A percentile compares a stretch with the other conserved stretches of the same genome.
These are phyloP conservation scores for Neodon shergylaensis DNA, from an alignment of 2,113 vertebrate genomes.

Conservation along the genomic window DNA sequence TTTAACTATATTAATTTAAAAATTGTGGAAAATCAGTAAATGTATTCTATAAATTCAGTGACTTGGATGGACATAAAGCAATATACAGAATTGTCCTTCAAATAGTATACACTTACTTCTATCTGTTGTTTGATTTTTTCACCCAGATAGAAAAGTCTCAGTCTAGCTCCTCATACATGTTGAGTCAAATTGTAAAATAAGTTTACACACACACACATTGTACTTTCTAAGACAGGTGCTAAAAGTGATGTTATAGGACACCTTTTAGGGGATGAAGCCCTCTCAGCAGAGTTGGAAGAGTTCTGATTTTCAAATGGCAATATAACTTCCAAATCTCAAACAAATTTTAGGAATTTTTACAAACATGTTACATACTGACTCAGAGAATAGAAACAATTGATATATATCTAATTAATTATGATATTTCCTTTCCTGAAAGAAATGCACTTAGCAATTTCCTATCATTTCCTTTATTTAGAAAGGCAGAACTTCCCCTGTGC, in stretches of 20 bases:
- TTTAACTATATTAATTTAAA: background rate
- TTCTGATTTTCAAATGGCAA: conserved; percentile 15
- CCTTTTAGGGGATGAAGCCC: background rate
- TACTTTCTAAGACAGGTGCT: background rate
- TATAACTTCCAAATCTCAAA: background rate
- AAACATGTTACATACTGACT: background rate
- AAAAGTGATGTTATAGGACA: background rate
- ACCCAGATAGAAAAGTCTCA: background rate
- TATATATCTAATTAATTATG: background rate
- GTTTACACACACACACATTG: background rate
- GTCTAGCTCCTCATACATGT: background rate
- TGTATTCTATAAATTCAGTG: background rate
- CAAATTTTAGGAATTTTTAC: background rate
- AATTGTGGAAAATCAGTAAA: background rate
- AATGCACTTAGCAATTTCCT: no score
- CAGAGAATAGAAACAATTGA: background rate
- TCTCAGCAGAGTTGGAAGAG: background rate
- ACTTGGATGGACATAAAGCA: background rate
- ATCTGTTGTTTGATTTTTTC: background rate
- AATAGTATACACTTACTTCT: background rate
- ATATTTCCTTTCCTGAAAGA: background rate
- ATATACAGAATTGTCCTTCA: background rate
- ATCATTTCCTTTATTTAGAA: background rate
- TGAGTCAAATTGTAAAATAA: background rate
- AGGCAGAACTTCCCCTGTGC: background rate